Percentiles rank a stretch among this genome's conserved stretches.
Conservation (phyloP, 2,113 vertebrate species). For the Rhinoptilus africanus region DNA sequence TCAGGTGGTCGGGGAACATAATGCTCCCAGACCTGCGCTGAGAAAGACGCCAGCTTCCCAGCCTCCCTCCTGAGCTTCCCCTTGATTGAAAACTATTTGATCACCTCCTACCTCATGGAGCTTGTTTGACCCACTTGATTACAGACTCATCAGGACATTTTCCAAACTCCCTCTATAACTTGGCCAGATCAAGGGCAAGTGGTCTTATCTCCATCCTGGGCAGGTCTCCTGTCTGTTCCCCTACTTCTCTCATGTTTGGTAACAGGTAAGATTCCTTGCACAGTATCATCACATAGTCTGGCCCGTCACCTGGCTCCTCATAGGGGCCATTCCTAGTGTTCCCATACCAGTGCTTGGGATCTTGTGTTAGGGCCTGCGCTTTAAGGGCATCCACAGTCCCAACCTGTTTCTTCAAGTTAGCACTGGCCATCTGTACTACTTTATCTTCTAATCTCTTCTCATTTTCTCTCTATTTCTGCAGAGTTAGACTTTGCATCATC, state of each 20-base stretch:
- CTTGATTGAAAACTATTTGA: background rate
- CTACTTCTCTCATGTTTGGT: background rate
- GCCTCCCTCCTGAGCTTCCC: background rate
- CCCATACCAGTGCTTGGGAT: background rate
- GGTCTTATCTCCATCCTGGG: background rate
- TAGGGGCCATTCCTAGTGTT: accelerated
- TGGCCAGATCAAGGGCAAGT: background rate
- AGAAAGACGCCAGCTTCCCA: background rate
- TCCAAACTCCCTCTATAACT: background rate
- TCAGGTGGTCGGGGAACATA: background rate
- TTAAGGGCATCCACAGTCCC: background rate
- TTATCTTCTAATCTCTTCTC: background rate
- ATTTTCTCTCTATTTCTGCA: background rate
- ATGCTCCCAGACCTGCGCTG: accelerated
- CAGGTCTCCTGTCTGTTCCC: background rate
- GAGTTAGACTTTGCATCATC: background rate
- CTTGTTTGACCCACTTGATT: background rate
- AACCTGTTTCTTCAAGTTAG: background rate
- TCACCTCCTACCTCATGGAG: background rate
- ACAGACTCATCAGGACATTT: background rate
- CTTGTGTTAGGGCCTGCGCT: background rate
- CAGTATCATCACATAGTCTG: background rate
- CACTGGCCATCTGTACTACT: background rate
- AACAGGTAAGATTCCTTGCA: background rate
- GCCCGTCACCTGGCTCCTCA: background rate